Conservation (phyloP, 2,113 vertebrate genomes). For the Cyanoramphus novaezelandiae region DNA sequence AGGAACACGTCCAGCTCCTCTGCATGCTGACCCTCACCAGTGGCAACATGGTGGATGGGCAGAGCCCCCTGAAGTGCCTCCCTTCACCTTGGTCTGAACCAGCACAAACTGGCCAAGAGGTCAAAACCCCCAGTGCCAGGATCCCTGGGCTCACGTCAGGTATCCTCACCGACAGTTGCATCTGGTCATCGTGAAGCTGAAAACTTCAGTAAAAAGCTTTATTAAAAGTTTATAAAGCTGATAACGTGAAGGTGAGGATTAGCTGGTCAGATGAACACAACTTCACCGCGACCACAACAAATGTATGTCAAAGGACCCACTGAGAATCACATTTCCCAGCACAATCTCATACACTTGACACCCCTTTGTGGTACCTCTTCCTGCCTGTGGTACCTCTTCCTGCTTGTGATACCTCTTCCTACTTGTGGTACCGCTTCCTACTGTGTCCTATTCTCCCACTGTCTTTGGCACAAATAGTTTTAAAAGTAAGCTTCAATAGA, state of each 20-base stretch:
- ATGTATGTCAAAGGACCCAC: neutral
- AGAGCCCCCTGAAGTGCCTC: neutral
- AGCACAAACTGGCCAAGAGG: neutral
- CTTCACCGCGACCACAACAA: neutral
- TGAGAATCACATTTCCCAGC: neutral
- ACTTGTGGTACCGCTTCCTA: neutral
- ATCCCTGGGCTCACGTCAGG: neutral
- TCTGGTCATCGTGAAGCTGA: neutral
- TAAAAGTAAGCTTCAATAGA: neutral
- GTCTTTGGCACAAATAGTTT: neutral
- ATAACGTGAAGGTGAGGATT: neutral
- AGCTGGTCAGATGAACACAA: neutral
- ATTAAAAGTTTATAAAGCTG: neutral
- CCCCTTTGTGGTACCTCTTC: neutral
- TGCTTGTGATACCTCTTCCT: neutral
- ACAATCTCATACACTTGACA: neutral
- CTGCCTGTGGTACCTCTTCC: neutral
- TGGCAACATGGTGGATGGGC: accelerated
- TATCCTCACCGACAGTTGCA: neutral
- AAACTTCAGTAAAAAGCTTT: neutral
- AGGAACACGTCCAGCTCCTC: neutral
- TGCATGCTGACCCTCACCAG: neutral
- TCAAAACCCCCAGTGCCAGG: accelerated
- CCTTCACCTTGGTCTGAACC: neutral
- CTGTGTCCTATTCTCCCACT: neutral